Evolutionary conservation across 2,888 invertebrate genomes (phyloP).

Genomic region (Abrostola triplasia): DNA sequence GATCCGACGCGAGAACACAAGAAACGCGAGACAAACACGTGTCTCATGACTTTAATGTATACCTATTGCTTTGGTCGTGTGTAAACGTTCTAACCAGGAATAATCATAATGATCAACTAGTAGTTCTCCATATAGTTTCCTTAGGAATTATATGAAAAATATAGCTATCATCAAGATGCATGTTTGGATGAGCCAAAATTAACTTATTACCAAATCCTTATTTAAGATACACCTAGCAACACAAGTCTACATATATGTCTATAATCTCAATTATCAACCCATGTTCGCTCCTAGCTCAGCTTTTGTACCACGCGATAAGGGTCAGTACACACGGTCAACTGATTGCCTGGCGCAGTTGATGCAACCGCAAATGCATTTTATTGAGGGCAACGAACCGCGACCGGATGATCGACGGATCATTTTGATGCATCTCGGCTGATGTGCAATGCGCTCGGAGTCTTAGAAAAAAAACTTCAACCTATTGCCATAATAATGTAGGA

Average conservation of each 20-base stretch:
- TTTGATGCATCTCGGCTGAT: slow-evolving; percentile 52
- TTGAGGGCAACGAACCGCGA: slow-evolving; percentile 73
- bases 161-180: no score
- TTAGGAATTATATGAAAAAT: no score
- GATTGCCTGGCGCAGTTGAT: slow-evolving; percentile 67
- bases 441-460: slow-evolving; percentile 26
- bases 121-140: no score
- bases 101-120: no score
- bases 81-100: no score
- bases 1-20: slow-evolving; percentile 11
- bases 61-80: no score
- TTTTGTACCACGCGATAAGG: slow-evolving; percentile 57
- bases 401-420: slow-evolving; percentile 60
- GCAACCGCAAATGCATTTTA: slow-evolving; percentile 75
- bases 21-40: slow-evolving; percentile 17
- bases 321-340: slow-evolving; percentile 64
- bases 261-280: no score
- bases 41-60: no score
- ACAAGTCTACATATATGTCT: not conserved
- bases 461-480: slow-evolving; percentile 31
- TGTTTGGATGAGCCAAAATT: no score
- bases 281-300: slow-evolving; percentile 7
- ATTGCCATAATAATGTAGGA: not conserved
- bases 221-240: not conserved
- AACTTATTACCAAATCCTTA: no score